Conservation (phyloP, 2,113 vertebrate genomes). For the Sprattus sprattus region DNA sequence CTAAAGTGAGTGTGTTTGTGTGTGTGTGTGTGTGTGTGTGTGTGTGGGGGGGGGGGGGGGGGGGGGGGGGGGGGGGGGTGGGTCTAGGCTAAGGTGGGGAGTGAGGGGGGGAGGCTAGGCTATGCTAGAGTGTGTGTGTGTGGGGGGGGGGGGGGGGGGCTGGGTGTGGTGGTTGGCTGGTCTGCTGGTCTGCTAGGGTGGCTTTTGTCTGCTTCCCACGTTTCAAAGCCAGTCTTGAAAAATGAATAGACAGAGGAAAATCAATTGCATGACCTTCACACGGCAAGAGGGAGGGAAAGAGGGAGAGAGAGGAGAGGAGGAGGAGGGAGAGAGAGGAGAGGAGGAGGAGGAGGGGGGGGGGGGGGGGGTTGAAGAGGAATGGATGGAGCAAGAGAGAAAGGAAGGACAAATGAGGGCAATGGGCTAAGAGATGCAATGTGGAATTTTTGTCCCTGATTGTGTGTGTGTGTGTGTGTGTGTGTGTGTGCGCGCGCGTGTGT, state of each 20-base stretch:
- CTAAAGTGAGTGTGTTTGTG: background rate
- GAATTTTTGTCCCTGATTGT: slow-evolving; percentile 32
- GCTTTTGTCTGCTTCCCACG: slow-evolving; percentile 84
- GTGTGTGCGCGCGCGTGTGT: background rate
- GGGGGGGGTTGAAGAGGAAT: slow-evolving; percentile 51
- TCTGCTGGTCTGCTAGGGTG: slow-evolving; percentile 58
- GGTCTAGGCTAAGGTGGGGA: slow-evolving; percentile 13
- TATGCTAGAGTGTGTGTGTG: slow-evolving; percentile 45
- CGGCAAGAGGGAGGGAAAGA: slow-evolving; percentile 60
- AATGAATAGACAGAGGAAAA: slow-evolving; percentile 83
- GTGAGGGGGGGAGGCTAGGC: slow-evolving; percentile 29
- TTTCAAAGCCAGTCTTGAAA: slow-evolving; percentile 83
- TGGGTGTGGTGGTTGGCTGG: slow-evolving; percentile 47
- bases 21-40: too few relatives aligned
- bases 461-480: background rate
- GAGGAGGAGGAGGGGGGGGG: slow-evolving; percentile 21
- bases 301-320: slow-evolving; percentile 50
- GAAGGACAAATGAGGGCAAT: slow-evolving; percentile 63
- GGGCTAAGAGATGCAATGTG: slow-evolving; percentile 52
- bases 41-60: slow-evolving; percentile 48
- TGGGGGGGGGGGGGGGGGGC: slow-evolving; percentile 55
- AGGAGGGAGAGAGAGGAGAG: slow-evolving; percentile 38
- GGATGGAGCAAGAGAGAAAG: slow-evolving; percentile 54
- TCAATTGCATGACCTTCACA: slow-evolving; percentile 84
- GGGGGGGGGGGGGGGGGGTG: slow-evolving; percentile 49